A percentile compares a stretch with the other conserved stretches of the same genome.
Conservation (phyloP, 2,888 invertebrate species). For the Adela reaumurella region DNA sequence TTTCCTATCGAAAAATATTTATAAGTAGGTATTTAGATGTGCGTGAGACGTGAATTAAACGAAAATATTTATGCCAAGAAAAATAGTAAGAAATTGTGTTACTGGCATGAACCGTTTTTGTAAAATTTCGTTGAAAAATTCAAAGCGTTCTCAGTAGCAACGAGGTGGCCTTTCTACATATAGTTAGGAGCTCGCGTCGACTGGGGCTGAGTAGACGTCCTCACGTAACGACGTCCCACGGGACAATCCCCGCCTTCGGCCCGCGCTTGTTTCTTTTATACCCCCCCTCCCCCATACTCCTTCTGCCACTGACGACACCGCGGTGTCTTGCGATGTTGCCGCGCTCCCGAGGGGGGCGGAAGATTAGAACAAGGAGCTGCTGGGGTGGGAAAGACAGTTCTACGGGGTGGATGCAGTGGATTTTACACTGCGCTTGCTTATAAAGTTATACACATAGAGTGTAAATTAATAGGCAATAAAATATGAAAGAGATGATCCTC, state of each 20-base stretch:
- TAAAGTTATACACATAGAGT: not conserved
- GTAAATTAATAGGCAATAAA: no score
- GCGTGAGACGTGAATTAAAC: no score
- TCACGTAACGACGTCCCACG: slow-evolving; percentile 12
- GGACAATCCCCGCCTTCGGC: slow-evolving; percentile 2
- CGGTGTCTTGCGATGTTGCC: not conserved
- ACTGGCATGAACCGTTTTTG: no score
- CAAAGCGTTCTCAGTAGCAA: no score
- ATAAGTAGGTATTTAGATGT: no score
- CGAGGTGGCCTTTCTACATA: no score
- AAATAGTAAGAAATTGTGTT: no score
- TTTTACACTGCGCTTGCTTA: not conserved
- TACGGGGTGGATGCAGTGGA: slow-evolving; percentile 2
- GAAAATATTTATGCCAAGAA: no score
- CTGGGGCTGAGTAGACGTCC: not conserved
- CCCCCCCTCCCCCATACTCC: not conserved
- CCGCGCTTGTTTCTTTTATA: not conserved
- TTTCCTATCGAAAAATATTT: no score
- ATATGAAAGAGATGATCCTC: no score
- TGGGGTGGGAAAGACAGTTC: slow-evolving; percentile 9
- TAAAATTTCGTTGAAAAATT: no score
- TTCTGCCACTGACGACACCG: not conserved
- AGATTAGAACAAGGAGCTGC: slow-evolving; percentile 4
- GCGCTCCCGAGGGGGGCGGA: slow-evolving; percentile 2
- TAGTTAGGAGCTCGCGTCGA: no score